Conservation (phyloP, 1,140 invertebrate genomes). For the Aphaenogaster ashmeadi region DNA sequence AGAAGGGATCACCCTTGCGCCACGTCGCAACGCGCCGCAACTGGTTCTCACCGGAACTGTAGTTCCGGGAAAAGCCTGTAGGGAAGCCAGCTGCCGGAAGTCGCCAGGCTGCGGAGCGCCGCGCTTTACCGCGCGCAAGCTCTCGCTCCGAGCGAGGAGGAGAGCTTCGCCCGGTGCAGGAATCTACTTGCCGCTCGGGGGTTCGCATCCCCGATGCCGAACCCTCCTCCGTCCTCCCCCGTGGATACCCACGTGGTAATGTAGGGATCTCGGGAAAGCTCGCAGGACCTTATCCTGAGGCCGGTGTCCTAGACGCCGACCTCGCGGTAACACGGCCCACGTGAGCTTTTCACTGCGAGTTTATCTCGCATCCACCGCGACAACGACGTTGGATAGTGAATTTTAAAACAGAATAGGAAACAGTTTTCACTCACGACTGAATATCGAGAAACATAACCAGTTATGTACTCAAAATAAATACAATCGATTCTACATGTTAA, state of each 20-base stretch:
- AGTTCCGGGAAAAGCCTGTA: conserved; percentile 79
- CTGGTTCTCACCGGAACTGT: conserved; percentile 71
- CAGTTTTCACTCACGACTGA: background rate
- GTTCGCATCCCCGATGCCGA: conserved; percentile 62
- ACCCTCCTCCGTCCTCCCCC: conserved; percentile 3
- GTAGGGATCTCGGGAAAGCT: conserved; percentile 68
- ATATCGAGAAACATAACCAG: background rate
- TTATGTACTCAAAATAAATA: background rate
- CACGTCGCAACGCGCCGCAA: conserved; percentile 30
- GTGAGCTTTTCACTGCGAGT: conserved; percentile 9
- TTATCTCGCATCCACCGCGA: conserved; percentile 13
- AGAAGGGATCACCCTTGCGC: conserved; percentile 76
- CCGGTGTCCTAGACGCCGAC: background rate
- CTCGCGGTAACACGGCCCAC: conserved; percentile 37
- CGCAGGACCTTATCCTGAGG: conserved; percentile 51
- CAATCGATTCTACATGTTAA: background rate
- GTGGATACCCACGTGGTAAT: conserved; percentile 66
- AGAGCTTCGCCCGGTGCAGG: conserved; percentile 60
- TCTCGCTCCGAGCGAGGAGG: conserved; percentile 65
- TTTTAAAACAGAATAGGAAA: background rate
- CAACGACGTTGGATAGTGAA: conserved; percentile 21
- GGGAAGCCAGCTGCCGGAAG: conserved; percentile 80
- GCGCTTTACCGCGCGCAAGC: conserved; percentile 71
- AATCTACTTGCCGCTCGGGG: conserved; percentile 67
- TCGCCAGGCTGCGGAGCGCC: conserved; percentile 77